A percentile compares a stretch with the other conserved stretches of the same genome.
These are phyloP conservation scores for Nemapogon koenigi DNA, from an alignment of 2,888 invertebrate species.

Conservation along the genomic window DNA sequence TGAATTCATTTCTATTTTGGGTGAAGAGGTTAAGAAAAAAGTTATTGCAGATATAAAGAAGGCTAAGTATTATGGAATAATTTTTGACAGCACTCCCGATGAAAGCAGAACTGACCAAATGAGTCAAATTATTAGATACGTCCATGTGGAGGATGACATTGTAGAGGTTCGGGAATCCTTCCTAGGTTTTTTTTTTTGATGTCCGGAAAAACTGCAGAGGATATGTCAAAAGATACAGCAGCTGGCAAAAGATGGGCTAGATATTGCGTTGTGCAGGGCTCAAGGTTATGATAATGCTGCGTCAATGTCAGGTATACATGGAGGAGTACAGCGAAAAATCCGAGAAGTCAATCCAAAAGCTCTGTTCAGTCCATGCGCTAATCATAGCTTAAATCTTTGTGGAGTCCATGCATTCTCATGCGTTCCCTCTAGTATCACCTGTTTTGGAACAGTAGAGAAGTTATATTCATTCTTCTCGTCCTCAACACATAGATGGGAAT, in stretches of 20 bases:
- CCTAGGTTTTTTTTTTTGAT: conserved; percentile 6
- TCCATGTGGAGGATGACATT: conserved; percentile 4
- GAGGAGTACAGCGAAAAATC: conserved; percentile 15
- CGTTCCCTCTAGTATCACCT: conserved; percentile 7
- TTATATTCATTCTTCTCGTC: neutral
- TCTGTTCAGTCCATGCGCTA: conserved; percentile 13
- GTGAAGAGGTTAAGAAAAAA: neutral
- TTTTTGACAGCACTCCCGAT: conserved; percentile 5
- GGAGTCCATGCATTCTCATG: conserved; percentile 7
- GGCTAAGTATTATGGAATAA: conserved; percentile 1
- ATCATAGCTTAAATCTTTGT: conserved; percentile 15
- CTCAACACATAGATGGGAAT: neutral
- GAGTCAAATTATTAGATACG: conserved; percentile 6
- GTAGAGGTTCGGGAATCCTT: conserved; percentile 6
- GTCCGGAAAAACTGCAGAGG: conserved; percentile 4
- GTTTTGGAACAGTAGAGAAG: neutral
- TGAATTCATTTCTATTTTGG: neutral
- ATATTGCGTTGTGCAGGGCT: conserved; percentile 15
- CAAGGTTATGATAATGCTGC: conserved; percentile 17
- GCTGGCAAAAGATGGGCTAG: conserved; percentile 14
- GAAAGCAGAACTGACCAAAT: conserved; percentile 7
- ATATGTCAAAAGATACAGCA: conserved; percentile 6
- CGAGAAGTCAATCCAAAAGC: conserved; percentile 14
- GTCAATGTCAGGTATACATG: conserved; percentile 16
- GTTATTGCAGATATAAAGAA: neutral